Conservation (phyloP, 2,113 vertebrate genomes). For the Eublepharis macularius region DNA sequence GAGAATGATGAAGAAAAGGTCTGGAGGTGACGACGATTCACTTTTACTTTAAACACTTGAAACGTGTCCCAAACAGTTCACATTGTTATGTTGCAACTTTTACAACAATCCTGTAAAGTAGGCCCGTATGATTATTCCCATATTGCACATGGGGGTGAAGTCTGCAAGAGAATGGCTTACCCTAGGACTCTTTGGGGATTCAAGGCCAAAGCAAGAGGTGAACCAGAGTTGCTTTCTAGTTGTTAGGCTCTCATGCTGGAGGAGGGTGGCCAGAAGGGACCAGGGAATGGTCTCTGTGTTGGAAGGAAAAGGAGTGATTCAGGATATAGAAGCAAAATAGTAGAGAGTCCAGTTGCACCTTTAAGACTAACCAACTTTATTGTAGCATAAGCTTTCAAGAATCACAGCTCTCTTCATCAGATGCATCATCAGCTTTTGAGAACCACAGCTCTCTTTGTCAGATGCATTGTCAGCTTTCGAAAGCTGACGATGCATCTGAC, state of each 20-base stretch:
- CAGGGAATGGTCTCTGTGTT: no score
- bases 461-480: no score
- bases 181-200: no score
- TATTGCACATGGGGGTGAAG: background rate
- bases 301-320: background rate
- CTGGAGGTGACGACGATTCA: background rate
- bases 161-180: background rate
- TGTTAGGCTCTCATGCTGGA: background rate
- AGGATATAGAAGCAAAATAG: background rate
- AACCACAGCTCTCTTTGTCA: no score
- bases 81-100: no score
- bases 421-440: no score
- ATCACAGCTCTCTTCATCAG: no score
- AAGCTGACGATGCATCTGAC: no score
- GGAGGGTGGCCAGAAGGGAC: background rate
- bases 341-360: no score
- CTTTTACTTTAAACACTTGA: background rate
- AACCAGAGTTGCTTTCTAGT: background rate
- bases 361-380: no score
- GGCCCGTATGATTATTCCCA: background rate
- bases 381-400: no score
- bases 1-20: background rate
- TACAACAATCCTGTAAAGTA: background rate
- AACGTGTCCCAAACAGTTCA: background rate
- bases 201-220: background rate